phyloP scores from a whole-genome alignment of 2,113 vertebrate species.

The Oryzias celebensis region DNA sequence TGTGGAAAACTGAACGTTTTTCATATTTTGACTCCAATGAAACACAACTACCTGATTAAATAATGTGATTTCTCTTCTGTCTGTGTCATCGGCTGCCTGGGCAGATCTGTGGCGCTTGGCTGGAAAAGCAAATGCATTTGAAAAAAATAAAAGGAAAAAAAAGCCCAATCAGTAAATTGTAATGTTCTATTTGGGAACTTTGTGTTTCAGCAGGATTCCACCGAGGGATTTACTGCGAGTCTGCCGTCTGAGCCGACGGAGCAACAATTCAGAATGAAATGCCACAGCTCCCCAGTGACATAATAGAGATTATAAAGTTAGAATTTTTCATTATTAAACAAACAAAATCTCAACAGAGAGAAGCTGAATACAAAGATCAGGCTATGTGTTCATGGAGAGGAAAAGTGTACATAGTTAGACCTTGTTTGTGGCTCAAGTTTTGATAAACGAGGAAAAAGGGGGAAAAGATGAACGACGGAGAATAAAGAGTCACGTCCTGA shows the following conservation, averaged over 20 bases:
- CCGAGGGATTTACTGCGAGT: constrained; percentile 30
- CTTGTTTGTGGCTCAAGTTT: neutral
- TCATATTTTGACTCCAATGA: neutral
- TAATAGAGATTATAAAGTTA: constrained; percentile 28
- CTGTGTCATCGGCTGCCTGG: neutral
- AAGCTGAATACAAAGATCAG: neutral
- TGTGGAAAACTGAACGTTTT: neutral
- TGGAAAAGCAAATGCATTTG: constrained; percentile 19
- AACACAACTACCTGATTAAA: constrained; percentile 1
- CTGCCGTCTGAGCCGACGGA: constrained; percentile 37
- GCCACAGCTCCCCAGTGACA: constrained; percentile 21
- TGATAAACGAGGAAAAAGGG: neutral
- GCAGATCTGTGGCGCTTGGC: neutral
- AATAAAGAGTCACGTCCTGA: constrained; percentile 2
- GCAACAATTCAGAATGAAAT: constrained; percentile 39
- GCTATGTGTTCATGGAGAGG: neutral
- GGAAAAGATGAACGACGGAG: neutral
- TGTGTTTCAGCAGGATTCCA: constrained; percentile 26
- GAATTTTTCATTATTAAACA: constrained; percentile 22
- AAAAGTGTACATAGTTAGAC: neutral
- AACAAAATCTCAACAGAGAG: neutral
- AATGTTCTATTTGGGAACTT: constrained; percentile 17
- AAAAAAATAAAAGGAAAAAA: neutral
- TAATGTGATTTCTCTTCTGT: constrained; percentile 16
- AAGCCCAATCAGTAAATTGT: constrained; percentile 3